Evolutionary conservation across 92 coral and sea anemone genomes (phyloP).

Genomic region (Epizoanthus illoricatus): DNA sequence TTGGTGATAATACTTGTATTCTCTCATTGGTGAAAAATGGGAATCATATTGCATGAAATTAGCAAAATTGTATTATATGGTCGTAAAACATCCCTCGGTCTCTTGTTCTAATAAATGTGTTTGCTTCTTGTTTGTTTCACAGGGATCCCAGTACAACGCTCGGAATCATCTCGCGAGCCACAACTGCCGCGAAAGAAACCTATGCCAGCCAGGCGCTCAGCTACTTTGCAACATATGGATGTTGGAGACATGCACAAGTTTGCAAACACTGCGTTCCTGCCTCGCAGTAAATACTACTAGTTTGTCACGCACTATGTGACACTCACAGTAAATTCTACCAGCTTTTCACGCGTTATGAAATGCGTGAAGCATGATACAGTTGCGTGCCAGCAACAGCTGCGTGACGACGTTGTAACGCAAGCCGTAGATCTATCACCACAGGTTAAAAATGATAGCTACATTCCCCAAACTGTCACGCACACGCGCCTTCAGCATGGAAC

Average conservation of each 20-base stretch:
- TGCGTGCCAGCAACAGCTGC: no score
- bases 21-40: no score
- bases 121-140: not conserved
- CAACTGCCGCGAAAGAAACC: not conserved
- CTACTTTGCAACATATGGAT: slow-evolving; percentile 19
- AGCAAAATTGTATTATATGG: no score
- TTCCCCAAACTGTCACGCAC: no score
- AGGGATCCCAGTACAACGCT: slow-evolving; percentile 8
- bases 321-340: not conserved
- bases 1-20: no score
- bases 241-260: not conserved
- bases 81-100: not conserved
- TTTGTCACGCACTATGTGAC: not conserved
- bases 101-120: not conserved
- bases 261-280: not conserved
- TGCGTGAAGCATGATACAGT: no score
- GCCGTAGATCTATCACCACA: no score
- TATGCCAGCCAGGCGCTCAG: not conserved
- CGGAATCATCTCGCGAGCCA: not conserved
- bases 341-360: no score
- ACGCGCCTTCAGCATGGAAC: no score
- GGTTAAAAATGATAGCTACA: no score
- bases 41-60: no score
- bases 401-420: no score
- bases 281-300: slow-evolving; percentile 18